These are phyloP conservation scores for Alectura lathami DNA, from an alignment of 2,113 vertebrate genomes.

Conservation along the genomic window DNA sequence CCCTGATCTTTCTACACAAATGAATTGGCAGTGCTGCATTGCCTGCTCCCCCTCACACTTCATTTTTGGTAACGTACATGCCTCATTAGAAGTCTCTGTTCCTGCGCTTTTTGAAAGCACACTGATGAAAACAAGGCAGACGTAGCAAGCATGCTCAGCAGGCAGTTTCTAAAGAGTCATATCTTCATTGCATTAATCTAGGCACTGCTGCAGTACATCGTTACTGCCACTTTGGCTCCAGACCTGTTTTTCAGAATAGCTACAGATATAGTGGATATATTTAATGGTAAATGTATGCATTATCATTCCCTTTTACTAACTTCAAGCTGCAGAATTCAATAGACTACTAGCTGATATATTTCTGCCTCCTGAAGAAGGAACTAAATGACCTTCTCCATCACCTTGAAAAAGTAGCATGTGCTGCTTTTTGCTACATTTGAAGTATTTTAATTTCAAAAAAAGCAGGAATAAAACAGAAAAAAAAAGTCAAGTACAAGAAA, in stretches of 20 bases:
- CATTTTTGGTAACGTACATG: not conserved
- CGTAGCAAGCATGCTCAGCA: not conserved
- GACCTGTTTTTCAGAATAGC: not conserved
- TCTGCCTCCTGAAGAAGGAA: not conserved
- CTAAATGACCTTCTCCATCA: not conserved
- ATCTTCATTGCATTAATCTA: conserved; percentile 13
- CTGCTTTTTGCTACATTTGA: not conserved
- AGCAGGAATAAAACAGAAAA: not conserved
- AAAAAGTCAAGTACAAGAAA: not conserved
- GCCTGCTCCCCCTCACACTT: not conserved
- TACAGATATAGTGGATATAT: not conserved
- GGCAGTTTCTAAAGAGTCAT: not conserved
- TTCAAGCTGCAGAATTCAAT: not conserved
- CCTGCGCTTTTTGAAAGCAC: not conserved
- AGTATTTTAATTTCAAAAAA: not conserved
- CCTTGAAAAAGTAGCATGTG: not conserved
- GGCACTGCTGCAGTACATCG: not conserved
- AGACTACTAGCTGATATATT: not conserved
- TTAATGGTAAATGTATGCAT: conserved; percentile 4
- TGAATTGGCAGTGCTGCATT: not conserved
- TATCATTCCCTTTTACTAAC: conserved; percentile 2
- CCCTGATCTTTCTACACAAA: not conserved
- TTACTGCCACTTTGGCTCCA: not conserved
- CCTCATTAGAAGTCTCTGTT: not conserved
- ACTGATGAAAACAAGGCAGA: not conserved